Percentiles rank a stretch among this genome's conserved stretches.
Conservation (phyloP, 1,140 invertebrate species). For the Hylyphantes graminicola region DNA sequence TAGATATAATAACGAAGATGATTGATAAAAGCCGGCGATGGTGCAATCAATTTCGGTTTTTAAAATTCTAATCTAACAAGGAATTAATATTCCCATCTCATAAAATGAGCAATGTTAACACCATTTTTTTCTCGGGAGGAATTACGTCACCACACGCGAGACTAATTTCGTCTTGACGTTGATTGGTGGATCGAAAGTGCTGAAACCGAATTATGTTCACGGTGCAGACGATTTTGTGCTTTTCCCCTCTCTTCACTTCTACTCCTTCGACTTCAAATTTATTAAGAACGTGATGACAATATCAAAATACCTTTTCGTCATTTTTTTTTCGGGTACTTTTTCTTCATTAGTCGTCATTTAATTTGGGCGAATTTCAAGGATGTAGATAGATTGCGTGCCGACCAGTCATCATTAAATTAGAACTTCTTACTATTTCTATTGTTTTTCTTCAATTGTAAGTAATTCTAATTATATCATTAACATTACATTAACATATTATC, state of each 20-base stretch:
- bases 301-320: constrained; percentile 5
- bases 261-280: neutral
- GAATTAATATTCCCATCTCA: constrained; percentile 25
- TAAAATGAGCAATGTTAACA: constrained; percentile 16
- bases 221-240: neutral
- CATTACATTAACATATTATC: too few relatives aligned
- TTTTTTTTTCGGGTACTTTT: neutral
- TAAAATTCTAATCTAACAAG: neutral
- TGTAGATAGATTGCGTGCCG: neutral
- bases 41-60: too few relatives aligned
- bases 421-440: too few relatives aligned
- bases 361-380: constrained; percentile 1
- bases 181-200: constrained; percentile 9
- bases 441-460: too few relatives aligned
- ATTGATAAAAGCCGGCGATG: too few relatives aligned
- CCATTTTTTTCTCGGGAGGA: neutral
- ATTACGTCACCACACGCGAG: neutral
- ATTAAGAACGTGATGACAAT: constrained; percentile 11
- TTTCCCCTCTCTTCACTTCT: neutral
- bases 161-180: neutral
- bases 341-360: neutral
- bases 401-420: neutral
- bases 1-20: too few relatives aligned
- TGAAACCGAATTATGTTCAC: constrained; percentile 3
- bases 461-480: too few relatives aligned